Evolutionary conservation across 2,113 vertebrate species (phyloP).

Genomic region (Erythrolamprus reginae): DNA sequence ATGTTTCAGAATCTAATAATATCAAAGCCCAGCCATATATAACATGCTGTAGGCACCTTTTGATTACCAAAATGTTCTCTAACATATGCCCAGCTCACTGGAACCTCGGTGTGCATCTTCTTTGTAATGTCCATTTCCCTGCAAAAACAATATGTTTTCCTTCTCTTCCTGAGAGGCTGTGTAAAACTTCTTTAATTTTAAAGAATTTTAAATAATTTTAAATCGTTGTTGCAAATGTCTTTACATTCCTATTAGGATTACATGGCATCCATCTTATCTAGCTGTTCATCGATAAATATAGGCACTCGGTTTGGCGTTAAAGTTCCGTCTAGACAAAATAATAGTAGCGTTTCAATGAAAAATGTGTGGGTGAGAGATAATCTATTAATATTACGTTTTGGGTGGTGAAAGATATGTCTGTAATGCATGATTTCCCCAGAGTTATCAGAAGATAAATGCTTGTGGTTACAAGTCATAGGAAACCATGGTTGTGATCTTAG

Average conservation of each 20-base stretch:
- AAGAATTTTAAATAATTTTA: not conserved
- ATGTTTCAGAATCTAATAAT: not conserved
- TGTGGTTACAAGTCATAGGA: not conserved
- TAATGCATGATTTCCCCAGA: not conserved
- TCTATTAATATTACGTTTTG: not conserved
- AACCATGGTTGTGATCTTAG: not conserved
- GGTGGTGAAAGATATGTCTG: not conserved
- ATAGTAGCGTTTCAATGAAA: not conserved
- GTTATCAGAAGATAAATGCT: not conserved
- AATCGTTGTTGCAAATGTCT: not conserved
- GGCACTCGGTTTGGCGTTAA: not conserved
- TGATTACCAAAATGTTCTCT: rapidly evolving
- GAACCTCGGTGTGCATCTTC: rapidly evolving
- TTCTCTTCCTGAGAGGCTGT: not conserved
- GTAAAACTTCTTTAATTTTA: not conserved
- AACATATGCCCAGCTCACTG: not conserved
- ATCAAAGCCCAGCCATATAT: not conserved
- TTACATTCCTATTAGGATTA: not conserved
- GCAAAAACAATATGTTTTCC: not conserved
- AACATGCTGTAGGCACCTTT: not conserved
- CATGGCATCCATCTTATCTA: not conserved
- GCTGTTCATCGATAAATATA: not conserved
- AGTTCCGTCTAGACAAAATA: not conserved
- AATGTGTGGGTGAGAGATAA: not conserved
- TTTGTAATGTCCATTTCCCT: not conserved